A percentile compares a stretch with the other conserved stretches of the same genome.
Conservation (phyloP, 1,140 invertebrate species). For the Lamellibrachia luymesi region DNA sequence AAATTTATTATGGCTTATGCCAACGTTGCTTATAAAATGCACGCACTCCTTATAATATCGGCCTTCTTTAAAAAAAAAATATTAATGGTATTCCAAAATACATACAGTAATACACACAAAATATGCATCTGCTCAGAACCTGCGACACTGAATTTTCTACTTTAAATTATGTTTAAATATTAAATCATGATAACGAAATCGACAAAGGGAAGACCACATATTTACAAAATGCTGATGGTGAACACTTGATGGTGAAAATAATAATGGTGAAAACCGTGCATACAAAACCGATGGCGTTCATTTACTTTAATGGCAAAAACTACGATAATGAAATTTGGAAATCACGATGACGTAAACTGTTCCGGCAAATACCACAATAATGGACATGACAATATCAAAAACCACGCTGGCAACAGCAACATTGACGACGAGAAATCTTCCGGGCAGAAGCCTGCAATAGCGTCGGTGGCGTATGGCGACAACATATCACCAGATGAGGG, state of each 20-base stretch:
- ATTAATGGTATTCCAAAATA: too few relatives aligned
- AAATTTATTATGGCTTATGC: too few relatives aligned
- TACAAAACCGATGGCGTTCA: neutral
- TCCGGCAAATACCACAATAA: neutral
- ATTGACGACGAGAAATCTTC: neutral
- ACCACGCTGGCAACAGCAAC: neutral
- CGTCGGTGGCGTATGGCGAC: neutral
- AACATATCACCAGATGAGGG: constrained; percentile 4
- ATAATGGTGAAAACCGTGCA: neutral
- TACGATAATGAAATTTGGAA: too few relatives aligned
- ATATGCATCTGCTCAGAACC: too few relatives aligned
- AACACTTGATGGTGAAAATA: neutral
- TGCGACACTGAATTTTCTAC: too few relatives aligned
- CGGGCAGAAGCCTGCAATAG: neutral
- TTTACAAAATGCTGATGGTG: neutral
- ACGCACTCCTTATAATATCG: too few relatives aligned
- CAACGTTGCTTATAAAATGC: too few relatives aligned
- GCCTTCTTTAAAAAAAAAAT: too few relatives aligned
- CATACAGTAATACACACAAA: too few relatives aligned
- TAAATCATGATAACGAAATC: neutral
- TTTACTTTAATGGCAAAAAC: neutral
- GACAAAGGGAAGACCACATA: neutral
- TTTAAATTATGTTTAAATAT: neutral
- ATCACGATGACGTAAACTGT: too few relatives aligned
- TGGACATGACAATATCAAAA: neutral